Conservation (phyloP, 2,888 invertebrate genomes). For the Unio delphinus region DNA sequence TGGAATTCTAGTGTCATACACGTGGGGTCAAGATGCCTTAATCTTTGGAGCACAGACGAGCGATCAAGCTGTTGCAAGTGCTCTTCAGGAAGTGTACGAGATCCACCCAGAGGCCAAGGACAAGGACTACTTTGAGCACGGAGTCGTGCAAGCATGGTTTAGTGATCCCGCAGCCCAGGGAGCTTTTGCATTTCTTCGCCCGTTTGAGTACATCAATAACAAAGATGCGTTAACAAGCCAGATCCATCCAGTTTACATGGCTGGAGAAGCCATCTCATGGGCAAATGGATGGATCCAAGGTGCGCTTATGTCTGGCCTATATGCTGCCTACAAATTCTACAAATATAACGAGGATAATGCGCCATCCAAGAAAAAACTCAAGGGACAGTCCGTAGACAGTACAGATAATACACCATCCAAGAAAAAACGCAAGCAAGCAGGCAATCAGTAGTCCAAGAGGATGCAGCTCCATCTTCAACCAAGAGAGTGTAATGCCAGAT, state of each 20-base stretch:
- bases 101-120: slow-evolving; percentile 20
- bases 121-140: slow-evolving; percentile 31
- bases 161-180: slow-evolving; percentile 24
- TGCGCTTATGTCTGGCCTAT: slow-evolving; percentile 16
- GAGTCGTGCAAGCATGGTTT: slow-evolving; percentile 30
- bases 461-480: too few species aligned
- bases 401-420: too few species aligned
- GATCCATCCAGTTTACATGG: slow-evolving; percentile 22
- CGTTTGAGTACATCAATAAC: slow-evolving; percentile 19
- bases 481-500: too few species aligned
- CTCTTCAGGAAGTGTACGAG: too few species aligned
- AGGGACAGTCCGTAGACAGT: too few species aligned
- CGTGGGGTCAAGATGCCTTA: too few species aligned
- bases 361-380: too few species aligned
- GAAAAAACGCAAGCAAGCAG: too few species aligned
- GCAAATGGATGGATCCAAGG: slow-evolving; percentile 29
- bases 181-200: slow-evolving; percentile 15
- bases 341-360: too few species aligned
- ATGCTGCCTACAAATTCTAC: slow-evolving; percentile 20
- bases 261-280: slow-evolving; percentile 35
- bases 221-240: slow-evolving; percentile 12
- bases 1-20: too few species aligned
- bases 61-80: too few species aligned
- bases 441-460: background rate
- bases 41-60: too few species aligned